Base-by-base conservation (phyloP, 1,140 invertebrate species). In the Drosophila bipectinata region DNA sequence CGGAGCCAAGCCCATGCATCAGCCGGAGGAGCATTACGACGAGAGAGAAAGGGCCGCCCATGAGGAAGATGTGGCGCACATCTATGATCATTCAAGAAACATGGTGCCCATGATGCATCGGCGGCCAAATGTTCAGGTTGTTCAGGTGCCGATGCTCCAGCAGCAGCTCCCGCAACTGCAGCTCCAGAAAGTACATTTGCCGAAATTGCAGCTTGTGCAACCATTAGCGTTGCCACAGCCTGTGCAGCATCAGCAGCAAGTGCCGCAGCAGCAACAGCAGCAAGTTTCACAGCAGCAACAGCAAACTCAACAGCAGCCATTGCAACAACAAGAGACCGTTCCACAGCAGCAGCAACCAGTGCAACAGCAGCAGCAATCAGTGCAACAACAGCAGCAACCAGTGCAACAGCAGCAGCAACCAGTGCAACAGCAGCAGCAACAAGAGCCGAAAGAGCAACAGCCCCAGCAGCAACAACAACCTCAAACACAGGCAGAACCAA, bases 101-200 rank as follows among this genome's bases (percentile, higher is more conserved):
- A 14, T 58, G 58, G 74, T 85, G 58, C 81, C 81, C n/a, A 60
- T 82, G 75, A 24, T 88, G 24, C 61, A 21, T 34, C 64, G 63
- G 41, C 41, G n/a, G 14, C 14, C 41, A 1, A 3, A 24, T 47
- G 15, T 10, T 21, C 21, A 21, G 3, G 18, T 21, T 2, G 15
- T 10, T 18, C 44, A 53, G n/a, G 8, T 24, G n/a, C 61, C 37
- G 15, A 48, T n/a, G 1, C 32, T 14, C 7, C 61, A 44, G 24
- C 39, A 34, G 8, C 49, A 24, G 3, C 68, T 55, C 21, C 54
- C 32, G 26, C 60, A 52, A 21, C 32, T 7, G 9, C 30, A 41
- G 21, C 73, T 45, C 8, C 61, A 58, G 9, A 41, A 51, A 21
- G 24, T 47, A 24, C 26, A 48, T 3, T 39, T 7, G 1, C 30